Percentiles rank a stretch among this genome's conserved stretches.
Conservation (phyloP, 2,113 vertebrate genomes). For the Nyctibius bracteatus region DNA sequence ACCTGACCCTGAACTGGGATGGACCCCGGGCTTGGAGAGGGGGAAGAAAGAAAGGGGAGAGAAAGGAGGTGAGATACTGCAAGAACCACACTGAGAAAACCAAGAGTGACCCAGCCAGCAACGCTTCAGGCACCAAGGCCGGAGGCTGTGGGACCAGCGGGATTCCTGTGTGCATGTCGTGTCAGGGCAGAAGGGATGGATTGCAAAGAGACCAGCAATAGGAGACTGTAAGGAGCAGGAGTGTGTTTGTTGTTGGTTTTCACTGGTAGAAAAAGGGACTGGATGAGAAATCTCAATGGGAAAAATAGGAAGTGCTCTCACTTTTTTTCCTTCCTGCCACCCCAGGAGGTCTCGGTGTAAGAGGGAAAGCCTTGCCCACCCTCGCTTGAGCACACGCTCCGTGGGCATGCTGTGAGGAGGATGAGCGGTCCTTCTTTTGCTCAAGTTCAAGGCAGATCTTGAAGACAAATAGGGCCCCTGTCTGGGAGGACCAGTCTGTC, state of each 20-base stretch:
- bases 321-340: background rate
- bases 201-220: background rate
- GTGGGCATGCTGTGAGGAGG: background rate
- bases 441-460: background rate
- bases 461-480: background rate
- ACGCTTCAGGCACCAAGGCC: background rate
- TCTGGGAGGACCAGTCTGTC: background rate
- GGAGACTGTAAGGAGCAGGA: background rate
- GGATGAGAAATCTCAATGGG: background rate
- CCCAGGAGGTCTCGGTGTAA: background rate
- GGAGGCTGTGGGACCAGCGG: fast-evolving
- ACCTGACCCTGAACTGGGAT: background rate
- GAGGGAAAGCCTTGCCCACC: background rate
- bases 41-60: background rate
- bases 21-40: background rate
- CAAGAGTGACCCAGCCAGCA: background rate
- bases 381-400: background rate
- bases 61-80: background rate
- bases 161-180: background rate
- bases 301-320: background rate
- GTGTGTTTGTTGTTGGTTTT: background rate
- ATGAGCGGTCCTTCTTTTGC: background rate
- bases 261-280: background rate
- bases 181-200: background rate
- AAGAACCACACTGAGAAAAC: background rate